Evolutionary conservation across 2,797 vertebrate genomes (phyloP).

Genomic region (Megaceryle alcyon): DNA sequence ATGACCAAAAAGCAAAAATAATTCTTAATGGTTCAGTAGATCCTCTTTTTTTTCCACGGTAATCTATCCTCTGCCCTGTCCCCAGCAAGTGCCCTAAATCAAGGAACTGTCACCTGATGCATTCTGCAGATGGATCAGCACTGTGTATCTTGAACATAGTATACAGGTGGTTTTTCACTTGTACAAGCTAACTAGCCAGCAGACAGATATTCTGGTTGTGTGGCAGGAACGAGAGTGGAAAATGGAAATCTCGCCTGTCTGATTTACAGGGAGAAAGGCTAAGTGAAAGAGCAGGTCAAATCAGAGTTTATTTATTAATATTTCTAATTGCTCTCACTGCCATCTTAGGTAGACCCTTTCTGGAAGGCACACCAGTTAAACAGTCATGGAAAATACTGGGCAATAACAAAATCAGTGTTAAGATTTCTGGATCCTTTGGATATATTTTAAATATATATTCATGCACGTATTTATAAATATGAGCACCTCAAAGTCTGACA

Average conservation of each 20-base stretch:
- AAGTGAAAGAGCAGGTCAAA: constrained; percentile 17
- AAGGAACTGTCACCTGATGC: constrained; percentile 49
- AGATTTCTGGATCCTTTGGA: neutral
- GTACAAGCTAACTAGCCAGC: neutral
- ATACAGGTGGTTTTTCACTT: constrained; percentile 59
- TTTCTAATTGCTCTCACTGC: neutral
- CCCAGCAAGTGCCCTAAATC: constrained; percentile 31
- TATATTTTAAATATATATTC: neutral
- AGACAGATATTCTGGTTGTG: constrained; percentile 19
- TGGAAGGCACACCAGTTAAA: neutral
- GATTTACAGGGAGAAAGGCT: neutral
- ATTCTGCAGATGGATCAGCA: constrained; percentile 45
- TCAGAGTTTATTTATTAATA: neutral
- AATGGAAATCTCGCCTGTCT: constrained; percentile 3
- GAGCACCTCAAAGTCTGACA: neutral
- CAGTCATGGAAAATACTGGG: neutral
- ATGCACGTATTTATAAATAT: neutral
- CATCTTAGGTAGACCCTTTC: neutral
- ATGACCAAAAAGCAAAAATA: neutral
- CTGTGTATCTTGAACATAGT: neutral
- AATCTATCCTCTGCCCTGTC: neutral
- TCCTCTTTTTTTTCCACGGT: neutral
- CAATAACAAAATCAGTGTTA: neutral
- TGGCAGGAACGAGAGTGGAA: neutral
- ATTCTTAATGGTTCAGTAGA: neutral